Conservation (phyloP, 2,113 vertebrate species). For the Phoenicopterus ruber region DNA sequence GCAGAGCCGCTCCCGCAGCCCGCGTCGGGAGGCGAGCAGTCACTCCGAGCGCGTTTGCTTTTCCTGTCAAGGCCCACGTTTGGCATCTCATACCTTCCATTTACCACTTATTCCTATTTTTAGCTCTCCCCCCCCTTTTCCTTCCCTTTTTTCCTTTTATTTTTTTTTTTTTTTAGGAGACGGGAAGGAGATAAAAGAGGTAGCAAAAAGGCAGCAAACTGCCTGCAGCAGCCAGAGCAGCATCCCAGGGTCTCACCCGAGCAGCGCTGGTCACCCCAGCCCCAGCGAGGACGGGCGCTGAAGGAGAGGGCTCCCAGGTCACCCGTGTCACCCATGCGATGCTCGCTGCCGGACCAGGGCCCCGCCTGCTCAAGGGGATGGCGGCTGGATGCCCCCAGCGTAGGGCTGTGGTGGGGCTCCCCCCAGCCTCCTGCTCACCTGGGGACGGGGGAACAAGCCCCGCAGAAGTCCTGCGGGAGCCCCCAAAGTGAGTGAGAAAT, state of each 20-base stretch:
- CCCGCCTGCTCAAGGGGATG: not conserved
- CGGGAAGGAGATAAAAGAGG: not conserved
- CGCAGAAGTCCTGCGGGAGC: fast-evolving
- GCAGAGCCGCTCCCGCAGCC: too few species aligned
- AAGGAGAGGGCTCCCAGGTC: not conserved
- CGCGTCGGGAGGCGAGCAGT: too few species aligned
- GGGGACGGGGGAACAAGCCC: fast-evolving
- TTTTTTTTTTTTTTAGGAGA: not conserved
- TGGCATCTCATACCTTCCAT: not conserved
- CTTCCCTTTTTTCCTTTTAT: fast-evolving
- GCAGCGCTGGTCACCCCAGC: not conserved
- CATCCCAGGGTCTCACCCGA: not conserved
- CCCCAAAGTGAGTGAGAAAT: fast-evolving
- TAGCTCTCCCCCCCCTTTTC: not conserved
- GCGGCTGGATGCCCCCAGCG: not conserved
- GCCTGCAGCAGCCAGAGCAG: not conserved
- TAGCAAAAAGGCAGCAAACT: not conserved
- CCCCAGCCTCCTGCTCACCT: fast-evolving
- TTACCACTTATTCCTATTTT: not conserved
- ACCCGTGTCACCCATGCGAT: fast-evolving
- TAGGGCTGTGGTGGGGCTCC: not conserved
- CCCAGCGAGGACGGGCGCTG: fast-evolving
- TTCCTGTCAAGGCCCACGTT: not conserved
- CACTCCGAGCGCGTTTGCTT: not conserved
- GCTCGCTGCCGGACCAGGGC: fast-evolving